phyloP scores from a whole-genome alignment of 2,888 invertebrate genomes.

The Leucophora obtusa region DNA sequence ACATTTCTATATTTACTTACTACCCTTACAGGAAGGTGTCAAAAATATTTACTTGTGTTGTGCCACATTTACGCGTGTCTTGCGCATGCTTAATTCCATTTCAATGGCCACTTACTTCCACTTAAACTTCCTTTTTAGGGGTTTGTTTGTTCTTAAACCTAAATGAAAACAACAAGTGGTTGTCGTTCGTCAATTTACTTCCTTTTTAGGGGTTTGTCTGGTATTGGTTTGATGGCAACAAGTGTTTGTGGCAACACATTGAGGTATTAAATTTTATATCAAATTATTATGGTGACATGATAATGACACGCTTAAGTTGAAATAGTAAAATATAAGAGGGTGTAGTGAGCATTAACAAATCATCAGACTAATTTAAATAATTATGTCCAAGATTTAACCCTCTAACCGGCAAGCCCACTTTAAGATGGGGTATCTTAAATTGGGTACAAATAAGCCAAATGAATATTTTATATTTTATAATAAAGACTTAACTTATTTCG shows the following conservation, averaged over 20 bases:
- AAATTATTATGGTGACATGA: neutral
- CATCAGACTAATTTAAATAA: too few species aligned
- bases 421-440: too few species aligned
- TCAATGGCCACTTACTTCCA: slow-evolving; percentile 26
- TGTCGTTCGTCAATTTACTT: slow-evolving; percentile 40
- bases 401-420: too few species aligned
- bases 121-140: slow-evolving; percentile 37
- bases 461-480: too few species aligned
- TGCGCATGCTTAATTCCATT: slow-evolving; percentile 39
- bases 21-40: neutral
- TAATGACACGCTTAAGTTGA: neutral
- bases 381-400: too few species aligned
- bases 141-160: neutral
- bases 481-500: too few species aligned
- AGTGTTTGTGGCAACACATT: neutral
- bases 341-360: too few species aligned
- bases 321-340: too few species aligned
- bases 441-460: too few species aligned
- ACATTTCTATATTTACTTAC: neutral
- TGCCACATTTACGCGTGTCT: slow-evolving; percentile 26
- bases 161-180: slow-evolving; percentile 29
- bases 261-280: slow-evolving; percentile 10
- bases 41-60: neutral
- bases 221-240: neutral
- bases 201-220: slow-evolving; percentile 17